Conservation (phyloP, 2,888 invertebrate species). For the Linnaemya vulpina region DNA sequence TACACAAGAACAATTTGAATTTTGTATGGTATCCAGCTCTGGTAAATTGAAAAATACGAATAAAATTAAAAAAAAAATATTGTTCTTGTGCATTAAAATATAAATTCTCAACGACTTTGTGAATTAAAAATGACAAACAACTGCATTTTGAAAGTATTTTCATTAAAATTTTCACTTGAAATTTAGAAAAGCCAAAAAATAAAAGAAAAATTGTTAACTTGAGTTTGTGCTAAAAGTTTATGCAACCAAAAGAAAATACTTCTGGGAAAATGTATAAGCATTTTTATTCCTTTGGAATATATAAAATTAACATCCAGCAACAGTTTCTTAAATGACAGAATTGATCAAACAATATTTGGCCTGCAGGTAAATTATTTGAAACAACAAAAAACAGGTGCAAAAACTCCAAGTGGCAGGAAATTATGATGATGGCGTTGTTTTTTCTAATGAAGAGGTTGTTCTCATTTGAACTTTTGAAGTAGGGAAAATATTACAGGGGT, state of each 20-base stretch:
- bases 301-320: background rate
- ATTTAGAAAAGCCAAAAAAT: conserved; percentile 24
- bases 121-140: conserved; percentile 34
- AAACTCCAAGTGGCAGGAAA: background rate
- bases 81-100: conserved; percentile 1
- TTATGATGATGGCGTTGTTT: background rate
- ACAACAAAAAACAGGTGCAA: conserved; percentile 37
- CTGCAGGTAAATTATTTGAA: conserved; percentile 42
- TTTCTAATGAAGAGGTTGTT: conserved; percentile 24
- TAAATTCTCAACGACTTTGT: conserved; percentile 26
- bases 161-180: conserved; percentile 34
- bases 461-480: conserved; percentile 1
- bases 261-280: background rate
- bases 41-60: background rate
- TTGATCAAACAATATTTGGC: conserved; percentile 16
- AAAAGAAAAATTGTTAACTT: background rate
- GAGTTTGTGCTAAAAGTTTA: conserved; percentile 8
- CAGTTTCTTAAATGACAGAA: conserved; percentile 1
- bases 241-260: background rate
- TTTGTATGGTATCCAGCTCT: conserved; percentile 14
- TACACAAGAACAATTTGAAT: background rate
- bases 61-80: background rate
- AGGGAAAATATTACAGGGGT: background rate
- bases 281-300: background rate
- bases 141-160: conserved; percentile 30